Evolutionary conservation across 2,797 vertebrate species (phyloP), one percentile per base, ranked within the genome.

Genomic region (Cyclura pinguis): DNA sequence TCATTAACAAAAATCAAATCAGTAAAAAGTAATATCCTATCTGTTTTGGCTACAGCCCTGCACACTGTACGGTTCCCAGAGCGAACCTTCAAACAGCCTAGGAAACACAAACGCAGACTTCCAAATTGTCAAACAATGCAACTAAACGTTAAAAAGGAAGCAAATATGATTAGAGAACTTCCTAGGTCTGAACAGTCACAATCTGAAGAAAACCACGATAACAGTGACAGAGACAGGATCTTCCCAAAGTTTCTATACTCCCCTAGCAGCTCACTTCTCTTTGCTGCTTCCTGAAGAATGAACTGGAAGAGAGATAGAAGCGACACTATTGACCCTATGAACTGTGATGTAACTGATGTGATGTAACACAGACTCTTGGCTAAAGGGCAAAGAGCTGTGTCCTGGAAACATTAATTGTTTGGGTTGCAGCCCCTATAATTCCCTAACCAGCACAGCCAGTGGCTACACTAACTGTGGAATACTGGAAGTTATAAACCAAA

Each of bases 131-230:
- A 90, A 86, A 86, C 67, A 59, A 80, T 80, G 64, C n/a, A 52
- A 32, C 57, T 82, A 67, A 86, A 90, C 42, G 22, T 81, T 59
- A 29, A 80, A 62, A 86, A 81, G 78, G 77, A 90, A 86, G 64
- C 77, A 73, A 90, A 74, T 57, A 14, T 20, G 10, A 80, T 57
- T 78, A 85, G 42, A 78, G 42, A 67, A 35, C 2, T 84, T 89
- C 73, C 73, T 78, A 32, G 9, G 42, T 50, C 57, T 22, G 1
- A 77, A 59, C n/a, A 32, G 12, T 32, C 52, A n/a, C 18, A 89
- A 12, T 80, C 16, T 57, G 16, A 89, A 89, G 22, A 85, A 69
- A 50, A 74, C 16, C 18, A 47, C n/a, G 52, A 38, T 74, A 76
- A 76, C 52, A 20, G 12, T 29, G 64, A 29, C 35, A 69, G 55